Evolutionary conservation across 2,888 invertebrate genomes (phyloP).

Genomic region (Epinotia brunnichana): DNA sequence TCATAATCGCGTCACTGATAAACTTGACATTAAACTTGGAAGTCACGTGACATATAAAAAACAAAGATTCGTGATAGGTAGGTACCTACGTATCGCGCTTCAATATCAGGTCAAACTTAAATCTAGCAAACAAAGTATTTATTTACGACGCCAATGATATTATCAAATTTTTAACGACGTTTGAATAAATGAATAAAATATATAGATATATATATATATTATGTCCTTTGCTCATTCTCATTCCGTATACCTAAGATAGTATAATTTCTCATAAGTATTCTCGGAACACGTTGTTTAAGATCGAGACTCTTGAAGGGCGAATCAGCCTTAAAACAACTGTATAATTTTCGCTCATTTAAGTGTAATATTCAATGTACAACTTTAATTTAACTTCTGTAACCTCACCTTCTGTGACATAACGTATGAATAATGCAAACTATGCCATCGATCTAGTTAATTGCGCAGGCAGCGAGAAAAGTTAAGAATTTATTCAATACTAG

Average conservation of each 20-base stretch:
- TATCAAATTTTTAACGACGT: too few species aligned
- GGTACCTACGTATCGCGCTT: background rate
- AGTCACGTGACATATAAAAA: background rate
- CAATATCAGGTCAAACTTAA: background rate
- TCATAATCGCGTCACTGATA: background rate
- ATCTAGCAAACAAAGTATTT: background rate
- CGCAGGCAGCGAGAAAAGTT: background rate
- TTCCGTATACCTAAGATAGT: too few species aligned
- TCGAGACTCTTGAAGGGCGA: background rate
- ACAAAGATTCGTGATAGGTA: background rate
- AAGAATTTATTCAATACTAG: background rate
- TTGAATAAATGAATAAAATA: too few species aligned
- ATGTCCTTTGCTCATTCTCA: too few species aligned
- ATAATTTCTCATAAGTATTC: too few species aligned
- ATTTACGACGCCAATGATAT: background rate
- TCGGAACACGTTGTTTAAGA: background rate
- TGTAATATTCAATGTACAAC: constrained; percentile 5
- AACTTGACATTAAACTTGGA: background rate
- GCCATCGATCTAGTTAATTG: background rate
- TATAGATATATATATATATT: too few species aligned
- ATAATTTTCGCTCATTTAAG: constrained; percentile 5
- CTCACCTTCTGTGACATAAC: constrained; percentile 23
- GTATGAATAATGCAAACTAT: constrained; percentile 14
- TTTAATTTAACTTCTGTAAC: constrained; percentile 36
- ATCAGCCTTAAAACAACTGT: background rate